Evolutionary conservation across 2,797 vertebrate species (phyloP), one percentile per base, ranked within the genome.

Genomic region (Cyprinella venusta): DNA sequence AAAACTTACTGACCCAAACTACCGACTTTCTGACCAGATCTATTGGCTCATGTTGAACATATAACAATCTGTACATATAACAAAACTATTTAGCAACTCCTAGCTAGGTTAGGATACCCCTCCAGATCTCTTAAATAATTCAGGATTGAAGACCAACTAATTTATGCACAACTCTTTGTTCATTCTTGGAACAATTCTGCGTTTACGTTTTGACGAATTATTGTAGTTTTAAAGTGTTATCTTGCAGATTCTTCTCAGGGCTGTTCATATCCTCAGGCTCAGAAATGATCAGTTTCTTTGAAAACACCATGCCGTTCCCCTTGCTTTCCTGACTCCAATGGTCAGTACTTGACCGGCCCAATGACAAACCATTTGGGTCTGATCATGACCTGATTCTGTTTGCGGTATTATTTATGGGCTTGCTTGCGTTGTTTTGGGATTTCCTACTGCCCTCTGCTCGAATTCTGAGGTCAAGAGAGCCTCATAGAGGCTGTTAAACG

Each of bases 361-460:
- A 15, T 13, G 1, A 36, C 19, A 30, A 80, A n/a, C 26, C 26
- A 50, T 4, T 48, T 0, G 1, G 68, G 24, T 61, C 19, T 24
- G 26, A 81, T 72, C 63, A 38, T 72, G 56, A 81, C 69, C 69
- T 18, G 21, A 19, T 81, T 72, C 56, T 63, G 69, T 81, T 48
- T 50, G 36, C 21, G 3, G 8, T 67, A 76, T 76, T 45, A 67
- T 76, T 76, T 56, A 74, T 42, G 50, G 68, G 63, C 38, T 68
- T 4, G 26, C 64, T 68, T 68, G 2, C 8, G 50, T 45, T 45
- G 63, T 82, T 56, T 54, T 76, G 63, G 63, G 72, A 76, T 68
- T 82, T 76, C 64, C 61, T 36, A 68, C 68, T 10, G 50, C 19
- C 50, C 63, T 82, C 36, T 68, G 71, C 45, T 67, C 13, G 3